These are phyloP conservation scores for Numida meleagris DNA, from an alignment of 2,113 vertebrate species.

Conservation along the genomic window DNA sequence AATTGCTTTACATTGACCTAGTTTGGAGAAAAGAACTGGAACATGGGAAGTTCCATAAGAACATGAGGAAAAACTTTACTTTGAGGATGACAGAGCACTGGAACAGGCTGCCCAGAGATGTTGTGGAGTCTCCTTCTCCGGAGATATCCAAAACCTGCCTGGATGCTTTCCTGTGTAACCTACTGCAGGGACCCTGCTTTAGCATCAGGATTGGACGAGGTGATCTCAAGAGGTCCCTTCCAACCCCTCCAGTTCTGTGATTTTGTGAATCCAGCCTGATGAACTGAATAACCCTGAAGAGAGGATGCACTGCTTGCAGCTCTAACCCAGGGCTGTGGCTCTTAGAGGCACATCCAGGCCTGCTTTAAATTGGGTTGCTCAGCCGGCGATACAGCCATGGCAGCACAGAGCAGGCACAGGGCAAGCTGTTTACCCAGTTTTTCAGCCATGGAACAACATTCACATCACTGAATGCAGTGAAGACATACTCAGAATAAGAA, in stretches of 20 bases:
- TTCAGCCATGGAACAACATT: constrained; percentile 59
- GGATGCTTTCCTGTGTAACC: not conserved
- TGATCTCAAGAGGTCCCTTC: not conserved
- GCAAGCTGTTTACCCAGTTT: constrained; percentile 56
- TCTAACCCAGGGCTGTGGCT: not conserved
- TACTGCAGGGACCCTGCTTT: not conserved
- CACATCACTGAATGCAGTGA: constrained; percentile 46
- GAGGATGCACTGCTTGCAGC: not conserved
- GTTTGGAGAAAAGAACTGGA: not conserved
- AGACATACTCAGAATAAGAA: constrained; percentile 68
- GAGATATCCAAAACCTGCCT: not conserved
- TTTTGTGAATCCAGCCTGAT: not conserved
- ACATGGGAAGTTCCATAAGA: not conserved
- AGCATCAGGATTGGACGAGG: not conserved
- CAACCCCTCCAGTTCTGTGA: not conserved
- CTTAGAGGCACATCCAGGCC: not conserved
- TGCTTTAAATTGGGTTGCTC: constrained; percentile 25
- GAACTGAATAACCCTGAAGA: not conserved
- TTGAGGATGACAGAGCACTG: not conserved
- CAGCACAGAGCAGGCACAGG: not conserved
- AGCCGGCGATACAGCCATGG: not conserved
- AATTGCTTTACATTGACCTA: not conserved
- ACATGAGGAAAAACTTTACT: not conserved
- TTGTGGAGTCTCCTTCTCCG: not conserved
- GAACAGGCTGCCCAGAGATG: not conserved